A percentile compares a stretch with the other conserved stretches of the same genome.
phyloP scores from a whole-genome alignment of 2,888 invertebrate genomes.

The Dyspetes luteomarginatus region DNA sequence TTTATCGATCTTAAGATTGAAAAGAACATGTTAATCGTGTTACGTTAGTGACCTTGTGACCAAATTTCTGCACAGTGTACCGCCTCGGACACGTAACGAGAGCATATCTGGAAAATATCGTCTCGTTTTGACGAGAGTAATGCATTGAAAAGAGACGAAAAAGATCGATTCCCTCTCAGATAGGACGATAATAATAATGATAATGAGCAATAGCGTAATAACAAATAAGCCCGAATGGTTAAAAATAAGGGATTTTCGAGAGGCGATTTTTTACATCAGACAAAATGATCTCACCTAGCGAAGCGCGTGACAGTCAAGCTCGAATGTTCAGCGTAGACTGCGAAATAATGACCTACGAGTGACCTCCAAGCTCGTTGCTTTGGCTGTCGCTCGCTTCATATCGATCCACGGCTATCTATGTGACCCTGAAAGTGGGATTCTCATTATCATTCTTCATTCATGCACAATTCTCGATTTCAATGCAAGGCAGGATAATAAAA shows the following conservation, averaged over 20 bases:
- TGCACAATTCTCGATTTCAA: not conserved
- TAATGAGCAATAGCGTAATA: conserved; percentile 1
- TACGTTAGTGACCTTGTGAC: conserved; percentile 49
- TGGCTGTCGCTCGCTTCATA: conserved; percentile 52
- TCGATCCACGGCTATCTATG: conserved; percentile 52
- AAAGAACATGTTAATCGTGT: conserved; percentile 1
- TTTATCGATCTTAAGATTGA: not conserved
- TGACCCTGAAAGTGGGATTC: conserved; percentile 38
- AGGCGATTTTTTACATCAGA: conserved; percentile 5
- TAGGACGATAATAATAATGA: not conserved
- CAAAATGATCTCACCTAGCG: conserved; percentile 73
- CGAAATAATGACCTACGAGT: conserved; percentile 75
- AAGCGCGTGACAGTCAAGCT: conserved; percentile 70
- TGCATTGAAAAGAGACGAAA: conserved; percentile 9
- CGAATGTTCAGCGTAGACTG: conserved; percentile 77
- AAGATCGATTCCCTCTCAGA: conserved; percentile 11
- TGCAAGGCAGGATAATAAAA: not conserved
- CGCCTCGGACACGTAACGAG: conserved; percentile 70
- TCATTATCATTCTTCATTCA: not conserved
- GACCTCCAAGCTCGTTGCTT: conserved; percentile 72
- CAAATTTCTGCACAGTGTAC: conserved; percentile 68
- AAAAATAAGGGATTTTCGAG: not conserved
- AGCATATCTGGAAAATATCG: conserved; percentile 68
- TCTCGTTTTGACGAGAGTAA: conserved; percentile 32
- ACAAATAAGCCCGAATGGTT: not conserved